phyloP scores from a whole-genome alignment of 1,140 invertebrate species.

The Trichogramma pretiosum region DNA sequence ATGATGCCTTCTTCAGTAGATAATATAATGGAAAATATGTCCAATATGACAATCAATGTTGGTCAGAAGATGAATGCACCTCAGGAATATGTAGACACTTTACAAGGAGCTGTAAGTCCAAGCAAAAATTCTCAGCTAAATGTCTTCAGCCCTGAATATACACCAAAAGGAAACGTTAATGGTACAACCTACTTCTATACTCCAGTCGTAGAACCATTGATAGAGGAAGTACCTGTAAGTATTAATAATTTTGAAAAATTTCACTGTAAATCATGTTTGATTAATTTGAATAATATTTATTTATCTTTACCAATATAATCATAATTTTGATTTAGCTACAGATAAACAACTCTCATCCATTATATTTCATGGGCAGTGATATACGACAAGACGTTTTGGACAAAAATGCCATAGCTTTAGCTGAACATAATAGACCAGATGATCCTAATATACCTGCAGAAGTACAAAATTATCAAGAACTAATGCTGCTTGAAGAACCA shows the following conservation, averaged over 20 bases:
- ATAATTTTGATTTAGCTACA: constrained; percentile 27
- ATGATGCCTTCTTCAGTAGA: no score
- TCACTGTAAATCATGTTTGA: neutral
- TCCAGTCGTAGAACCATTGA: constrained; percentile 38
- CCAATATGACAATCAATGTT: constrained; percentile 50
- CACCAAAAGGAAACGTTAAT: constrained; percentile 74
- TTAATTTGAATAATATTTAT: neutral
- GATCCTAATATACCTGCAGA: constrained; percentile 71
- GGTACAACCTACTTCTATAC: constrained; percentile 89
- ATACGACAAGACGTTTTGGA: constrained; percentile 67
- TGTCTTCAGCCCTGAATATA: constrained; percentile 40
- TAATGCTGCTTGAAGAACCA: constrained; percentile 71
- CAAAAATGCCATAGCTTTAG: constrained; percentile 63
- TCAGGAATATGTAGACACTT: constrained; percentile 42
- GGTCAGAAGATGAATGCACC: constrained; percentile 43
- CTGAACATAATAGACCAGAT: constrained; percentile 58
- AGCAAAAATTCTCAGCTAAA: constrained; percentile 41
- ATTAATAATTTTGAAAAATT: constrained; percentile 28
- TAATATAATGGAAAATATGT: constrained; percentile 48
- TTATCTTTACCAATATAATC: constrained; percentile 24
- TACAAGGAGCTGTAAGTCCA: constrained; percentile 30
- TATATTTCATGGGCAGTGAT: constrained; percentile 69
- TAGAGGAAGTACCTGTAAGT: constrained; percentile 25
- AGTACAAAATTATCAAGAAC: constrained; percentile 83
- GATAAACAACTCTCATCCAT: constrained; percentile 46